phyloP scores from a whole-genome alignment of 2,113 vertebrate species.

The Oxyruncus cristatus region DNA sequence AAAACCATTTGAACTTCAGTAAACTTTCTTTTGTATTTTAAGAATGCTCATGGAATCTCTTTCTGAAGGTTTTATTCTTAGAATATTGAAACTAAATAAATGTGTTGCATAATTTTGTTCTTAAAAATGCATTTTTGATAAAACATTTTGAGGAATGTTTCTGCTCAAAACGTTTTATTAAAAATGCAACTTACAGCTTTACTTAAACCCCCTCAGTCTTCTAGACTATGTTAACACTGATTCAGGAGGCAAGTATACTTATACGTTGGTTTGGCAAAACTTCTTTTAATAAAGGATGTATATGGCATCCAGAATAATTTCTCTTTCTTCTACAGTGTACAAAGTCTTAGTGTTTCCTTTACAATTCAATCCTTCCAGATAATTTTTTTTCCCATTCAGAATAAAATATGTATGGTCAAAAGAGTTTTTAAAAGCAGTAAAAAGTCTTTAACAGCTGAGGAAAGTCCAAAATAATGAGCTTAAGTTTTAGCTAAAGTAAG shows the following conservation, averaged over 20 bases:
- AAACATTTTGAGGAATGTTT: neutral
- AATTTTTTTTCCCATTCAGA: neutral
- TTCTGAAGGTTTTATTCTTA: neutral
- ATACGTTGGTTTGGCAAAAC: neutral
- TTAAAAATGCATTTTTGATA: neutral
- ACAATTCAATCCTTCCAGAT: neutral
- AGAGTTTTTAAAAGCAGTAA: neutral
- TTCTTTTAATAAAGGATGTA: neutral
- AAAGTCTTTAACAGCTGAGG: neutral
- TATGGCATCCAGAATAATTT: neutral
- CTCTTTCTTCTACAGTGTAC: neutral
- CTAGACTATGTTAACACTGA: neutral
- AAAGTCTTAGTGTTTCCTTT: neutral
- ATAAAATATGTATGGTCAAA: neutral
- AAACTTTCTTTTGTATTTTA: neutral
- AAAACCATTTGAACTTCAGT: neutral
- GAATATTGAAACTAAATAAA: neutral
- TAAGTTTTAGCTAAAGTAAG: neutral
- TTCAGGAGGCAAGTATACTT: neutral
- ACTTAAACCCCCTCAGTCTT: neutral
- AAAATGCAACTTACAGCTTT: neutral
- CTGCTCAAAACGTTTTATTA: neutral
- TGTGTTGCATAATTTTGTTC: neutral
- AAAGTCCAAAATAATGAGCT: neutral
- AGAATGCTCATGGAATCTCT: neutral